A percentile compares a stretch with the other conserved stretches of the same genome.
Evolutionary conservation across 2,797 vertebrate species (phyloP).

Genomic region (Pagetopsis macropterus): DNA sequence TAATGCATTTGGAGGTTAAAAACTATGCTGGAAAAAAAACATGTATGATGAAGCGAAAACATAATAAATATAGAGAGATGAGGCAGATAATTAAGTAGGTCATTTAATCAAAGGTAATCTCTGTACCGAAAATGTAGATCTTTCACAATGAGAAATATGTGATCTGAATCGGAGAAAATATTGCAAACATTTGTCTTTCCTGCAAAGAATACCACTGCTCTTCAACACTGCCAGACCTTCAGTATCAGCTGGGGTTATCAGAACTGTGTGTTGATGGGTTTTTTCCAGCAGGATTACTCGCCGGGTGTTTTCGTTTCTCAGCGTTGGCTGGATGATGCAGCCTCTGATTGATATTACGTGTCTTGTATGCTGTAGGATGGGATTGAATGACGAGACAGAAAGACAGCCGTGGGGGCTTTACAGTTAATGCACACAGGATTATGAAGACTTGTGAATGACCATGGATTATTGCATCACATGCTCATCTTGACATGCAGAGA

Average conservation of each 20-base stretch:
- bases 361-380: constrained; percentile 52
- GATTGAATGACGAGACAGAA: constrained; percentile 69
- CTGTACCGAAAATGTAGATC: not conserved
- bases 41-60: not conserved
- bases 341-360: constrained; percentile 65
- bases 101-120: not conserved
- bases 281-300: constrained; percentile 57
- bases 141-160: not conserved
- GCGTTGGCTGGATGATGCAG: constrained; percentile 51
- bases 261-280: constrained; percentile 34
- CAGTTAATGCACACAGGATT: constrained; percentile 78
- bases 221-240: constrained; percentile 8
- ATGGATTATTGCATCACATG: constrained; percentile 76
- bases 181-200: not conserved
- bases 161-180: not conserved
- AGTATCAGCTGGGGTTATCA: constrained; percentile 23
- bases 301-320: constrained; percentile 45
- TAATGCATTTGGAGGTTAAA: not conserved
- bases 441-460: constrained; percentile 72
- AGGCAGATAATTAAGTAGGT: not conserved
- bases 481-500: constrained; percentile 63
- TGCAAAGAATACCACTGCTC: not conserved
- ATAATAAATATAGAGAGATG: not conserved
- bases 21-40: not conserved
- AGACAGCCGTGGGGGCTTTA: constrained; percentile 47